phyloP scores from a whole-genome alignment of 2,797 vertebrate genomes.

The Coregonus sp. region DNA sequence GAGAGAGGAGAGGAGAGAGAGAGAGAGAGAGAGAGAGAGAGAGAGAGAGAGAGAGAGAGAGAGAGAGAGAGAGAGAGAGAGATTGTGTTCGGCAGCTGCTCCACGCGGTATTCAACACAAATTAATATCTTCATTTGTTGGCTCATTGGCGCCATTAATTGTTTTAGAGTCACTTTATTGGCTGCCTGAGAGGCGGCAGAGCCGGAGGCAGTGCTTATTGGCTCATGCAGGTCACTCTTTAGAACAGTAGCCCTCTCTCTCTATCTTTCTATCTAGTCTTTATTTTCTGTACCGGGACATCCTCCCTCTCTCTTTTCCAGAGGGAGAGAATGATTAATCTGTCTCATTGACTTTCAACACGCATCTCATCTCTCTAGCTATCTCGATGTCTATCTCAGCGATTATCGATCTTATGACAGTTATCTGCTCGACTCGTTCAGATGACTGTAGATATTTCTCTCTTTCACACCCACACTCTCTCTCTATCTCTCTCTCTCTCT shows the following conservation, averaged over 20 bases:
- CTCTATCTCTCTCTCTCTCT: neutral
- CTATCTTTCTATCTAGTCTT: neutral
- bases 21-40: neutral
- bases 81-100: slow-evolving; percentile 19
- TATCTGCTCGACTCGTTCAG: too few relatives aligned
- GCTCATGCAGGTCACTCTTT: slow-evolving; percentile 18
- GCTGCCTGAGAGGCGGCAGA: slow-evolving; percentile 21
- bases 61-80: slow-evolving; percentile 4
- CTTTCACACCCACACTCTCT: too few relatives aligned
- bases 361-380: too few relatives aligned
- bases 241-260: neutral
- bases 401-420: too few relatives aligned
- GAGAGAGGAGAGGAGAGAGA: neutral
- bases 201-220: slow-evolving; percentile 4
- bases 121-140: slow-evolving; percentile 47
- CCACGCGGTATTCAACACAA: slow-evolving; percentile 21
- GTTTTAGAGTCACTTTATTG: slow-evolving; percentile 33
- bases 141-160: slow-evolving; percentile 43
- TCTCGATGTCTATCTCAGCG: too few relatives aligned
- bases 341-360: neutral
- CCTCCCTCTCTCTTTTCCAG: neutral
- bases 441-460: too few relatives aligned
- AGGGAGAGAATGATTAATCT: neutral
- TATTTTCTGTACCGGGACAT: neutral
- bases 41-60: slow-evolving; percentile 1